These are phyloP conservation scores for Cirrhinus molitorella DNA, from an alignment of 2,797 vertebrate species.

Conservation along the genomic window DNA sequence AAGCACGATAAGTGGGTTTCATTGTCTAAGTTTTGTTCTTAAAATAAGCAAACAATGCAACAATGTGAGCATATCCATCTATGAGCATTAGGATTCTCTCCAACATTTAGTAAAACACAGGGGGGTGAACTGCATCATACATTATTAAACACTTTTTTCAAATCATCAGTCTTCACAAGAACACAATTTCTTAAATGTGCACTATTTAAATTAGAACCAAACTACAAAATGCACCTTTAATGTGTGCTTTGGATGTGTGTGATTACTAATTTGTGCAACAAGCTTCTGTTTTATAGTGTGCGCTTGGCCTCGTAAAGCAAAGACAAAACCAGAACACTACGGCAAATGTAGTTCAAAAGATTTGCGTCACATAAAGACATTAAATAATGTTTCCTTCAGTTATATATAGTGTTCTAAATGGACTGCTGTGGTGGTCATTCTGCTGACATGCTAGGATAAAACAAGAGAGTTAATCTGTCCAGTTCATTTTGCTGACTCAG, in stretches of 20 bases:
- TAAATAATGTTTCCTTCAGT: background rate
- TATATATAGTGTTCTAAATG: constrained; percentile 10
- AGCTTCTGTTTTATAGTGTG: background rate
- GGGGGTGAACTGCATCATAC: background rate
- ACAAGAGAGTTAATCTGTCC: constrained; percentile 24
- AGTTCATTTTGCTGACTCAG: constrained; percentile 12
- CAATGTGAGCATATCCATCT: too few species aligned
- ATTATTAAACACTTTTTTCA: background rate
- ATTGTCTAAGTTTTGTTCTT: background rate
- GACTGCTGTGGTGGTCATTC: background rate
- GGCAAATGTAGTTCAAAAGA: constrained; percentile 1
- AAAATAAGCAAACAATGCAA: background rate
- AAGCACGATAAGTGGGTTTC: background rate
- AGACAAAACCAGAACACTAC: background rate
- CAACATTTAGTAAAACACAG: background rate
- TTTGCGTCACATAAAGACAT: background rate
- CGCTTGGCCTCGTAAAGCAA: background rate
- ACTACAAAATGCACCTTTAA: constrained; percentile 4
- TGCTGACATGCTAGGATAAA: constrained; percentile 27
- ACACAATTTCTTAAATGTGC: too few species aligned
- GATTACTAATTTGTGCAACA: background rate
- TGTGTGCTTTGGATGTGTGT: background rate
- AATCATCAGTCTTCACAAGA: background rate
- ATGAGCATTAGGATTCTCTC: background rate
- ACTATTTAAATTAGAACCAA: too few species aligned